Base-by-base conservation (phyloP, 1,140 invertebrate species). In the Brachionus koreanus region DNA sequence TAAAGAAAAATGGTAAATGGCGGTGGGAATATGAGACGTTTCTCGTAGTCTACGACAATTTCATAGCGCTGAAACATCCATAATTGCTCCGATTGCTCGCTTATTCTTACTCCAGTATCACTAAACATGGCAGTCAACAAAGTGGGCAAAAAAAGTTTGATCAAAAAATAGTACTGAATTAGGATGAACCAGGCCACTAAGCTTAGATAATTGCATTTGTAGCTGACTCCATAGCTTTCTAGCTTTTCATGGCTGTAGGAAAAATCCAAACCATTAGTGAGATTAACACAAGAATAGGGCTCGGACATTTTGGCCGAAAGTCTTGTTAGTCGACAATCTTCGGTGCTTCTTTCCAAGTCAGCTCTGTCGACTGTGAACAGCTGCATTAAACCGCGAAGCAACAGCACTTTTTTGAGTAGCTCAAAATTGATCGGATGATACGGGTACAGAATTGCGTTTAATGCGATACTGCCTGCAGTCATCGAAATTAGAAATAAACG, bases 61-160 rank as follows among this genome's bases (percentile, higher is more conserved):
- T 85, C 85, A 57, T 89, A 89, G 63, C 89, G 85, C 83, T 90
- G 88, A 83, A 86, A 90, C 83, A 89, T 89, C 89, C 89, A 90
- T 16, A 82, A 35, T 75, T 82, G 65, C 75, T 87, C 86, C 4
- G 88, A 87, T 74, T 88, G 85, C 5, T 85, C 84, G 43, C 86
- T 85, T 5, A 89, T 85, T 63, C 86, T 86, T 4, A 84, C 84
- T 23, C 86, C 88, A 9, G 88, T 89, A 12, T 85, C 83, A 52
- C 79, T 85, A 84, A 89, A 89, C 84, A 90, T 86, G 33, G 89
- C 89, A 84, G 87, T 89, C 7, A 90, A 85, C 19, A 90, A 83
- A 9, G 89, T 89, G 35, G 88, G 84, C 6, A 89, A 84, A 67
- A 90, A 88, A 33, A 89, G 84, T 84, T 89, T 89, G 46, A 88